phyloP scores from a whole-genome alignment of 2,888 invertebrate genomes.

The Dasysyrphus albostriatus region DNA sequence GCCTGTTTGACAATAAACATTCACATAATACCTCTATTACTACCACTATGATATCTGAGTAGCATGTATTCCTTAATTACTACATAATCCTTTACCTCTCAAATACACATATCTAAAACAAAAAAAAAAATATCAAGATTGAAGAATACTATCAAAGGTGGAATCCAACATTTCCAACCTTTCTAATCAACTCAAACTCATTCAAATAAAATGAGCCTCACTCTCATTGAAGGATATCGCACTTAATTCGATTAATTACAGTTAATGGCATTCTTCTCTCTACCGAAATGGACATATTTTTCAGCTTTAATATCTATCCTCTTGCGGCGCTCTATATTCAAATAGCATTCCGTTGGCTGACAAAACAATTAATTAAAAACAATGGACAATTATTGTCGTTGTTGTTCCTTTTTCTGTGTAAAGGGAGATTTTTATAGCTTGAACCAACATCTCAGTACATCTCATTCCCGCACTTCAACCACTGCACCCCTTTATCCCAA shows the following conservation, averaged over 20 bases:
- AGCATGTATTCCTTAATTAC: no score
- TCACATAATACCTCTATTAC: no score
- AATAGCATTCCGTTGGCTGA: slow-evolving; percentile 31
- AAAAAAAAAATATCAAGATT: not conserved
- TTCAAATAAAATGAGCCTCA: slow-evolving; percentile 24
- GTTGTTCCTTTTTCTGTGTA: slow-evolving; percentile 23
- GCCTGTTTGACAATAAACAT: no score
- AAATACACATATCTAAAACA: no score
- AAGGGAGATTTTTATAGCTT: slow-evolving; percentile 7
- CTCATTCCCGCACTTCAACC: not conserved
- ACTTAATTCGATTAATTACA: slow-evolving; percentile 71
- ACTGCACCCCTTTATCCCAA: not conserved
- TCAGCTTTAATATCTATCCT: slow-evolving; percentile 53
- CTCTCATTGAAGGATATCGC: slow-evolving; percentile 32
- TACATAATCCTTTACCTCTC: no score
- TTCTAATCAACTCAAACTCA: slow-evolving; percentile 52
- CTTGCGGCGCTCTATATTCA: slow-evolving; percentile 42
- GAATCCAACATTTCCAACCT: not conserved
- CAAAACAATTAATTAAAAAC: slow-evolving; percentile 61
- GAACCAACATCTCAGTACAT: not conserved
- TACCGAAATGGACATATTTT: slow-evolving; percentile 59
- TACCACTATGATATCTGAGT: no score
- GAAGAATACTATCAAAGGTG: not conserved
- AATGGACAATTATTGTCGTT: slow-evolving; percentile 51
- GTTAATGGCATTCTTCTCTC: slow-evolving; percentile 43